Evolutionary conservation across 1,140 invertebrate species (phyloP), one percentile per base, ranked within the genome.

Genomic region (Steinernema khuongi): DNA sequence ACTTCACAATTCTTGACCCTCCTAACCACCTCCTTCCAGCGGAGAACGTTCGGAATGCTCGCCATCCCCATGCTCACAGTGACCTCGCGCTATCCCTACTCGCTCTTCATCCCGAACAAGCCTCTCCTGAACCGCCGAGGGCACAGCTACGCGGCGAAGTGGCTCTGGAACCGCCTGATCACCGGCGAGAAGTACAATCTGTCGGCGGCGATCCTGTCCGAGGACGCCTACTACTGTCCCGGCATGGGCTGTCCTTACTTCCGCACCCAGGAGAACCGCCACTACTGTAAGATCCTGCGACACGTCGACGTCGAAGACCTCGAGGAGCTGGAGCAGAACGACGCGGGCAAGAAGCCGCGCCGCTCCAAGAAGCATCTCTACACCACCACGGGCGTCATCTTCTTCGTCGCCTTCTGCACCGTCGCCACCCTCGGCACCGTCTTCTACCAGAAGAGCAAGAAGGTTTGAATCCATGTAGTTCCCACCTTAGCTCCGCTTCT

Each of bases 101-200:
- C 77, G 22, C 44, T 84, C 17, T 84, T 84, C 75, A 77, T 84
- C 28, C 43, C 73, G 18, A 82, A 81, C 43, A 76, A 73, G 17
- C 74, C 74, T 7, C 43, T 77, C 1, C 60, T 81, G 2, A 81
- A 81, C 73, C 71, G 80, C 44, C 36, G 81, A 60, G 80, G 80
- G 0, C 81, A 82, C 68, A 83, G 75, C 22, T 84, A 85, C 67
- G 84, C 84, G 1, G 77, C 82, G 29, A 84, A 84, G 75, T 84
- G 81, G 81, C 72, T 84, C 11, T 84, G 82, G 82, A 84, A 84
- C 77, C 77, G 82, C 7, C 76, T 84, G 30, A 80, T 84, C 66
- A 78, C 76, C 22, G 82, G 82, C 4, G 80, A 81, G 31, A 81
- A 79, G 22, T 84, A 84, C 68, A 84, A 84, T 68, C 41, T 84